A percentile compares a stretch with the other conserved stretches of the same genome.
phyloP scores from a whole-genome alignment of 1,140 invertebrate species.

The Papilio polytes region DNA sequence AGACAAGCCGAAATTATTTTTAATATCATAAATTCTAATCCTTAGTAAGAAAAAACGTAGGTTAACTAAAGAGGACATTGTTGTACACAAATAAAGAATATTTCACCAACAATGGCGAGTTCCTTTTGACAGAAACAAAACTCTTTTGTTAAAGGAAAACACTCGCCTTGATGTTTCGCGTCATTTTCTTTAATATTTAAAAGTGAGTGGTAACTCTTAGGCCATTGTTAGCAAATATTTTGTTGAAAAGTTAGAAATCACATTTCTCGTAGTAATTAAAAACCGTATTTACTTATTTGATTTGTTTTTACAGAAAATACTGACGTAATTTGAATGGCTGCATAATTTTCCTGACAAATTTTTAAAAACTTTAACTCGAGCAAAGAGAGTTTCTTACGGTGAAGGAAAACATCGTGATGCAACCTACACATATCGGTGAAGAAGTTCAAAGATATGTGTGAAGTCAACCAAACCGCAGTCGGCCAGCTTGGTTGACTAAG shows the following conservation, averaged over 20 bases:
- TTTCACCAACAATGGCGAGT: conserved; percentile 4
- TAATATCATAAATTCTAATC: not conserved
- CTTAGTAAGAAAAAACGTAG: not conserved
- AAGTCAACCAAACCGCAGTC: too few relatives aligned
- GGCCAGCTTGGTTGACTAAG: too few relatives aligned
- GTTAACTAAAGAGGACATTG: conserved; percentile 23
- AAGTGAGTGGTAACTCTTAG: conserved; percentile 20
- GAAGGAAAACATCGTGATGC: too few relatives aligned
- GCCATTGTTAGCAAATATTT: not conserved
- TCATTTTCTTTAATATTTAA: conserved; percentile 22
- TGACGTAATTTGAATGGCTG: too few relatives aligned
- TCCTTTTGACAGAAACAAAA: conserved; percentile 23
- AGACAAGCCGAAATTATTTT: not conserved
- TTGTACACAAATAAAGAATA: conserved; percentile 25
- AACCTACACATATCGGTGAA: too few relatives aligned
- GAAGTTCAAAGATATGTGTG: too few relatives aligned
- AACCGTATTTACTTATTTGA: not conserved
- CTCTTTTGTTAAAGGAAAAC: conserved; percentile 24
- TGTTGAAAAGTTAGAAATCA: not conserved
- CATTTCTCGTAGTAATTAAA: not conserved
- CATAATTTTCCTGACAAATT: too few relatives aligned
- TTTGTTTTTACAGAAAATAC: too few relatives aligned
- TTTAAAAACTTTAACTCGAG: too few relatives aligned
- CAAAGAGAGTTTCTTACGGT: too few relatives aligned
- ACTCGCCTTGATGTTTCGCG: conserved; percentile 21